A percentile compares a stretch with the other conserved stretches of the same genome.
These are phyloP conservation scores for Lampropteryx suffumata DNA, from an alignment of 2,888 invertebrate species.

Conservation along the genomic window DNA sequence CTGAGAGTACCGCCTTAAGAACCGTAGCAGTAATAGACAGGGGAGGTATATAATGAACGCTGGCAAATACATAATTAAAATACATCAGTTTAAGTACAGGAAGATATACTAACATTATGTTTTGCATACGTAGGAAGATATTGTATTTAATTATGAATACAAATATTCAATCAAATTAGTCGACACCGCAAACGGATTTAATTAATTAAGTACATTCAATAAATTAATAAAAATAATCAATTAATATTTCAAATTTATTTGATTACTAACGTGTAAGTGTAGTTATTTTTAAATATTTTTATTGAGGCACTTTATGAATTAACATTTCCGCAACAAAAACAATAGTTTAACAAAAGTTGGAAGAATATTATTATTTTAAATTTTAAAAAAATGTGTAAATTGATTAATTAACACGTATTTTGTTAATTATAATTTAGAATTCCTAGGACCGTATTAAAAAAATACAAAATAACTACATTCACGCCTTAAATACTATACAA, in stretches of 20 bases:
- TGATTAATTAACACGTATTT: background rate
- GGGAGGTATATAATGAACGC: no score
- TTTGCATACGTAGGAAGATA: no score
- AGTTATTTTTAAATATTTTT: conserved; percentile 31
- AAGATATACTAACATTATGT: background rate
- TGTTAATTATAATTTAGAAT: background rate
- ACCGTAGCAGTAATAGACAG: no score
- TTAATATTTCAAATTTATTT: conserved; percentile 27
- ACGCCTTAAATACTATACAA: conserved; percentile 37
- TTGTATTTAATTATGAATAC: background rate
- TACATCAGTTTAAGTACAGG: background rate
- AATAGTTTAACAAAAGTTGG: background rate
- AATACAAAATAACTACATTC: conserved; percentile 36
- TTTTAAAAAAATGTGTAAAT: background rate
- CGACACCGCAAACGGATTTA: conserved; percentile 40
- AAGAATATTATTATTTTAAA: background rate
- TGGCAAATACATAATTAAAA: conserved; percentile 1
- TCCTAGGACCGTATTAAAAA: conserved; percentile 2
- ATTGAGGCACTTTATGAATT: conserved; percentile 30
- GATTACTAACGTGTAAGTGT: conserved; percentile 30
- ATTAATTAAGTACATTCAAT: conserved; percentile 50
- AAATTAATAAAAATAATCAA: conserved; percentile 30
- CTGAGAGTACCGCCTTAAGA: no score
- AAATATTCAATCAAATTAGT: conserved; percentile 22
- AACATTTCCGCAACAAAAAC: conserved; percentile 4